Conservation (phyloP, 2,888 invertebrate species). For the Serrognathus titanus region DNA sequence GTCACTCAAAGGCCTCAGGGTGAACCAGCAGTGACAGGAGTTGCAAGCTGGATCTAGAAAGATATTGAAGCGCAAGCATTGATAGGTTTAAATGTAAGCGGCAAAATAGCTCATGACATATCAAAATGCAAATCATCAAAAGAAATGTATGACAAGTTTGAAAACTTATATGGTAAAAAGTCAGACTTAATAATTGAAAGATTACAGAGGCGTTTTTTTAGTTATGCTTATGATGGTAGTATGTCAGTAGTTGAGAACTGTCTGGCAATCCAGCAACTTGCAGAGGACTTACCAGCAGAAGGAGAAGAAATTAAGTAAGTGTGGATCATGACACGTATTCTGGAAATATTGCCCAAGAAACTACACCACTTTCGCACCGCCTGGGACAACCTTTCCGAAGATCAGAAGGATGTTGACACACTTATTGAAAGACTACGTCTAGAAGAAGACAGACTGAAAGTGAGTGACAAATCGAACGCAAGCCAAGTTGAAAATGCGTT, state of each 20-base stretch:
- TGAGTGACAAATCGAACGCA: too few species aligned
- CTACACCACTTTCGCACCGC: constrained; percentile 7
- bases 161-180: constrained; percentile 20
- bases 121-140: constrained; percentile 26
- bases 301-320: constrained; percentile 16
- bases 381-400: constrained; percentile 10
- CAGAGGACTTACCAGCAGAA: constrained; percentile 12
- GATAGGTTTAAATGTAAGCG: constrained; percentile 29
- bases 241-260: constrained; percentile 20
- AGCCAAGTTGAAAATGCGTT: not conserved
- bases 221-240: constrained; percentile 21
- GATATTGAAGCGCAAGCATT: constrained; percentile 31
- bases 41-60: constrained; percentile 24
- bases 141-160: constrained; percentile 26
- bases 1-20: not conserved
- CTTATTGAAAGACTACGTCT: constrained; percentile 13
- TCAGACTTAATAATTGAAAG: constrained; percentile 24
- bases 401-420: constrained; percentile 6
- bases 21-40: not conserved
- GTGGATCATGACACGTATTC: constrained; percentile 16
- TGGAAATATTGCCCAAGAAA: constrained; percentile 14
- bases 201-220: constrained; percentile 28
- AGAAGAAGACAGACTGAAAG: constrained; percentile 8
- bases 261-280: constrained; percentile 6
- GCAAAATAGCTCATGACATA: constrained; percentile 28